phyloP scores from a whole-genome alignment of 2,797 vertebrate species.

The Propithecus perrieri region DNA sequence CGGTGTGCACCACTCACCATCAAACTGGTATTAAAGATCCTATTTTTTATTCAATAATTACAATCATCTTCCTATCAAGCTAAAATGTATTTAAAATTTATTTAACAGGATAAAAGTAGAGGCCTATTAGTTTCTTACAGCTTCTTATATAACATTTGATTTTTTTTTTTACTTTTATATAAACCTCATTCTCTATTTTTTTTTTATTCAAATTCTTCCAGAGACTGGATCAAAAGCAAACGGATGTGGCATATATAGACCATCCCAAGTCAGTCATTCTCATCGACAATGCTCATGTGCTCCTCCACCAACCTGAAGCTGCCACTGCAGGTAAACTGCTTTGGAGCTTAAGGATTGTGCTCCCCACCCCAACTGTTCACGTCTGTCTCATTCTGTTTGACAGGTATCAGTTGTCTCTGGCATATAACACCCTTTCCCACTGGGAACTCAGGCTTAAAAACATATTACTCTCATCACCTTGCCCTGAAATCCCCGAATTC shows the following conservation, averaged over 20 bases:
- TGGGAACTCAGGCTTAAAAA: background rate
- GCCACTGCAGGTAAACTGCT: no score
- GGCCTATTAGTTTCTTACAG: background rate
- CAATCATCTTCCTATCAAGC: background rate
- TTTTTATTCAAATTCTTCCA: background rate
- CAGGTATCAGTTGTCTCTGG: background rate
- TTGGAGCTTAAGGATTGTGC: background rate
- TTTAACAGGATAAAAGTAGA: background rate
- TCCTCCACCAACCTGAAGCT: background rate
- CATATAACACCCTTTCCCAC: background rate
- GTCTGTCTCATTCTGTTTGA: background rate
- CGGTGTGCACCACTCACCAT: no score
- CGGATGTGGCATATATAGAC: background rate
- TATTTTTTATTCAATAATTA: slow-evolving; percentile 8
- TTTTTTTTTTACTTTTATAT: background rate
- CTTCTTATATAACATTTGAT: background rate
- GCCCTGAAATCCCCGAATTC: background rate
- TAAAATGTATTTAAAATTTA: background rate
- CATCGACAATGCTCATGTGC: background rate
- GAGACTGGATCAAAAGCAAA: background rate
- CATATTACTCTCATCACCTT: background rate
- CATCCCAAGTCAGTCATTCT: background rate
- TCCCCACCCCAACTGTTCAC: accelerated
- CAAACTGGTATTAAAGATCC: background rate
- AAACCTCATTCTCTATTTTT: background rate